Percentiles rank a stretch among this genome's conserved stretches.
phyloP scores from a whole-genome alignment of 2,888 invertebrate species.

The Spilarctia lutea region DNA sequence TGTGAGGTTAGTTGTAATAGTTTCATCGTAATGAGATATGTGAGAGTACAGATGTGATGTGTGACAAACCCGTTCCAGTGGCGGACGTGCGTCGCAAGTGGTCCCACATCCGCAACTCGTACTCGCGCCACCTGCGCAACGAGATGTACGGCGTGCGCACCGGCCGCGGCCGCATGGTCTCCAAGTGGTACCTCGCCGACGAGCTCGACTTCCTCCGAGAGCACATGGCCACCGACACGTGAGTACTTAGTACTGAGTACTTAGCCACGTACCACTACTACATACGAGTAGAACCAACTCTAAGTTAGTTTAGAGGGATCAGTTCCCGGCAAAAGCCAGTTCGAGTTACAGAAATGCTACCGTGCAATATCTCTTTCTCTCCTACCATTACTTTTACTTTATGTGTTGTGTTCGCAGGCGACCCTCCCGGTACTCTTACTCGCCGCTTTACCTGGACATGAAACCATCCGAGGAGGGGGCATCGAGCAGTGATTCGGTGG shows the following conservation, averaged over 20 bases:
- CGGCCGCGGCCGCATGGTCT: conserved; percentile 77
- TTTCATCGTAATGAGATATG: neutral
- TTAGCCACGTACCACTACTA: neutral
- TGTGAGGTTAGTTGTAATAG: neutral
- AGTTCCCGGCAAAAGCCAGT: neutral
- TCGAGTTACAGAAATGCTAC: neutral
- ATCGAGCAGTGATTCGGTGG: conserved; percentile 32
- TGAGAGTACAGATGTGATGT: neutral
- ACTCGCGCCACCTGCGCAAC: conserved; percentile 82
- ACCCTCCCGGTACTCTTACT: conserved; percentile 61
- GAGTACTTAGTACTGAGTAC: conserved; percentile 60
- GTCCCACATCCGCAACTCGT: conserved; percentile 84
- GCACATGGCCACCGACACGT: conserved; percentile 83
- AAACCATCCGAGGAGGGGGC: conserved; percentile 38
- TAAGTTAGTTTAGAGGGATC: no score
- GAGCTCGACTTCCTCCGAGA: conserved; percentile 79
- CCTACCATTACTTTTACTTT: neutral
- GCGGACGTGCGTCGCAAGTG: conserved; percentile 81
- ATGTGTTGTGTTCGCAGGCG: conserved; percentile 52
- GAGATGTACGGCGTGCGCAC: conserved; percentile 81
- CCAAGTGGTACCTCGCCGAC: conserved; percentile 81
- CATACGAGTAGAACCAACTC: no score
- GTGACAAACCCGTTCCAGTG: conserved; percentile 59
- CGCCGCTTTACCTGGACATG: conserved; percentile 56
- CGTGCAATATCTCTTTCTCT: neutral